Evolutionary conservation across 2,888 invertebrate species (phyloP).

Genomic region (Scelioninae gen. 1): DNA sequence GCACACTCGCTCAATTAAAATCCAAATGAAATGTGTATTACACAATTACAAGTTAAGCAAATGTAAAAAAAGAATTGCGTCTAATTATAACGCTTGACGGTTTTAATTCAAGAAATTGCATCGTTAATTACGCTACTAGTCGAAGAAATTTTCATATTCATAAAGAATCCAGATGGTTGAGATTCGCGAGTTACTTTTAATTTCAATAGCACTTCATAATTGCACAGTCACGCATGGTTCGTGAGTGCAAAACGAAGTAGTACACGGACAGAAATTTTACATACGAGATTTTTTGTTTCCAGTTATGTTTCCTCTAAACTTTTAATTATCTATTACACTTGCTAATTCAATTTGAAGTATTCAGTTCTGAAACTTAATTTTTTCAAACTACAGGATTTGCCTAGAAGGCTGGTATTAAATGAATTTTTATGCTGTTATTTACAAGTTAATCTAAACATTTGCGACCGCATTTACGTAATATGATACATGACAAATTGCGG

Average conservation of each 20-base stretch:
- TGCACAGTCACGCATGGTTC: slow-evolving; percentile 38
- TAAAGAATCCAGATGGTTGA: slow-evolving; percentile 19
- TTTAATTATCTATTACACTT: not conserved
- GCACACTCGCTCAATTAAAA: too few relatives aligned
- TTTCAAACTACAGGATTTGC: too few relatives aligned
- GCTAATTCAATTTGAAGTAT: not conserved
- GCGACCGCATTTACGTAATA: not conserved
- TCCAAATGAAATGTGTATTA: too few relatives aligned
- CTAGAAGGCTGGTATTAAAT: too few relatives aligned
- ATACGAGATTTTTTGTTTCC: slow-evolving; percentile 28
- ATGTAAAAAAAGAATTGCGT: not conserved
- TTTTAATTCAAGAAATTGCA: slow-evolving; percentile 1
- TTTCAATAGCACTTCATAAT: slow-evolving; percentile 48
- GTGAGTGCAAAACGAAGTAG: slow-evolving; percentile 19
- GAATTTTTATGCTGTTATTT: not conserved
- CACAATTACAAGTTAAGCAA: not conserved
- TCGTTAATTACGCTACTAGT: slow-evolving; percentile 6
- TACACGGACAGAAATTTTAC: slow-evolving; percentile 40
- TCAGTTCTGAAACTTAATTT: too few relatives aligned
- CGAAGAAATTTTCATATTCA: slow-evolving; percentile 34
- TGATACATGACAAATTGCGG: not conserved
- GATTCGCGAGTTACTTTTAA: slow-evolving; percentile 36
- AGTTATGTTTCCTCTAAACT: not conserved
- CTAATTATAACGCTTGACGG: not conserved
- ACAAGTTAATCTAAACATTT: not conserved